Evolutionary conservation across 2,888 invertebrate genomes (phyloP).

Genomic region (Philopedon plagiatum): DNA sequence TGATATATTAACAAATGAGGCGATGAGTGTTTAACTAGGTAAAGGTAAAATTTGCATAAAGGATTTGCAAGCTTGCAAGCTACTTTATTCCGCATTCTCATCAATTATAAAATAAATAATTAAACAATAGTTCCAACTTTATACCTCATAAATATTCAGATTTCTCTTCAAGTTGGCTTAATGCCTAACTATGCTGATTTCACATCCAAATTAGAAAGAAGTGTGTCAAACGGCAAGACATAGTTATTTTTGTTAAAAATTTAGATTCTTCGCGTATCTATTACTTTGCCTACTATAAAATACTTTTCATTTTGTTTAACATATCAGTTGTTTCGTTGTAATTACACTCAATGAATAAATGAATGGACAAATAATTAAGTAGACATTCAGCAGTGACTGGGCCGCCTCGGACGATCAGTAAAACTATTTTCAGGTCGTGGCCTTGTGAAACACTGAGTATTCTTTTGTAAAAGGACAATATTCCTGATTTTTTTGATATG

Average conservation of each 20-base stretch:
- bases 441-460: no score
- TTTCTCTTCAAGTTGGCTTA: slow-evolving; percentile 23
- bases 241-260: slow-evolving; percentile 3
- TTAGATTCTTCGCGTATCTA: neutral
- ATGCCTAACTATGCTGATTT: slow-evolving; percentile 36
- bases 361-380: no score
- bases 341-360: no score
- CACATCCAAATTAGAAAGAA: slow-evolving; percentile 40
- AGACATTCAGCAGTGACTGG: no score
- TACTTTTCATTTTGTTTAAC: no score
- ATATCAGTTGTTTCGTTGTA: no score
- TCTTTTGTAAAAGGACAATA: no score
- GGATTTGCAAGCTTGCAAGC: neutral
- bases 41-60: neutral
- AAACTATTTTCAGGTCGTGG: no score
- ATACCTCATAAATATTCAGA: slow-evolving; percentile 37
- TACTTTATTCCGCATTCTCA: slow-evolving; percentile 22
- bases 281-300: neutral
- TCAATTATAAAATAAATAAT: slow-evolving; percentile 36
- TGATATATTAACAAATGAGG: neutral
- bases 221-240: slow-evolving; percentile 32
- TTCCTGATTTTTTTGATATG: no score
- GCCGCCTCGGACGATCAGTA: no score
- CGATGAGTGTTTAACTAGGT: neutral
- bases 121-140: slow-evolving; percentile 30